Evolutionary conservation across 2,888 invertebrate genomes (phyloP).

Genomic region (Elysia crispata): DNA sequence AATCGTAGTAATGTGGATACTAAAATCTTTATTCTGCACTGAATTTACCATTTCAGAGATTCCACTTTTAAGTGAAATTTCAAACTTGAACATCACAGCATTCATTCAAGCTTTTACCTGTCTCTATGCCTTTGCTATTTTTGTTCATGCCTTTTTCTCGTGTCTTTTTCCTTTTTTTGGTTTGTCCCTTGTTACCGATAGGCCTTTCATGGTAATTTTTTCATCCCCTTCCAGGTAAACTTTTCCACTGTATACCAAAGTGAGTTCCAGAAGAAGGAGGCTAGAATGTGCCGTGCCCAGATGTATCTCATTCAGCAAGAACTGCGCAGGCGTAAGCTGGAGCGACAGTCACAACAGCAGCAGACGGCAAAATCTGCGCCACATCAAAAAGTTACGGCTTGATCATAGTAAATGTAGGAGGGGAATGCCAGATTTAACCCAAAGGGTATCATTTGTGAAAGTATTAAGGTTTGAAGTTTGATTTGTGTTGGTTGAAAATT

Average conservation of each 20-base stretch:
- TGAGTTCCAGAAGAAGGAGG: constrained; percentile 64
- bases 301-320: constrained; percentile 69
- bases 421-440: neutral
- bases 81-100: too few species aligned
- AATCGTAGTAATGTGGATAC: too few species aligned
- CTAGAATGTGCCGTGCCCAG: constrained; percentile 66
- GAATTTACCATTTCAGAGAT: too few species aligned
- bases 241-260: constrained; percentile 68
- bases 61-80: too few species aligned
- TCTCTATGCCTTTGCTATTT: too few species aligned
- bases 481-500: neutral
- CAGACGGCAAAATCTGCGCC: neutral
- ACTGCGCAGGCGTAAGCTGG: constrained; percentile 55
- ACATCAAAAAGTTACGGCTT: neutral
- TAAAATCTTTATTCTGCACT: too few species aligned
- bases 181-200: too few species aligned
- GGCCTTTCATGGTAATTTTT: neutral
- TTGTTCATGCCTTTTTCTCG: too few species aligned
- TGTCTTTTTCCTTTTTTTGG: too few species aligned
- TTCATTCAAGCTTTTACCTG: too few species aligned
- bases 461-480: neutral
- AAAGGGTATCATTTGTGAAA: neutral
- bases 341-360: constrained; percentile 46
- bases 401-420: neutral
- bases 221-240: constrained; percentile 54